Percentiles rank a stretch among this genome's conserved stretches.
phyloP scores from a whole-genome alignment of 1,140 invertebrate species.

The Thalassaphorura encarpata region DNA sequence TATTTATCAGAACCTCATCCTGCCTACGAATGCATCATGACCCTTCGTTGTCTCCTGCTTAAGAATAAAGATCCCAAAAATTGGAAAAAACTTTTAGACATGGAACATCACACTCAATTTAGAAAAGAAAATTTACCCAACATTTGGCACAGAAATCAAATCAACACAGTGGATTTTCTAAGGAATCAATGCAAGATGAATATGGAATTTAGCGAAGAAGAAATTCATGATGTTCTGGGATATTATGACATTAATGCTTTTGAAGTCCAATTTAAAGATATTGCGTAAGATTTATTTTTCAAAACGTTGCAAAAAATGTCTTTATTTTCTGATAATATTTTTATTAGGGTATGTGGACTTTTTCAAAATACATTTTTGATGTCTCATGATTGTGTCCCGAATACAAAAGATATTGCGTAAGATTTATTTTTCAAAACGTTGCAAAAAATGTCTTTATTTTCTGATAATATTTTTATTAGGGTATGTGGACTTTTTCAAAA shows the following conservation, averaged over 20 bases:
- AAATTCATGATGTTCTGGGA: slow-evolving; percentile 62
- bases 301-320: too few species aligned
- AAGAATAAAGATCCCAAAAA: slow-evolving; percentile 3
- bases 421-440: too few species aligned
- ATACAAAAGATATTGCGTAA: too few species aligned
- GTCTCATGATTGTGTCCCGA: slow-evolving; percentile 70
- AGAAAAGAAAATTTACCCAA: slow-evolving; percentile 39
- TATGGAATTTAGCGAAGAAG: slow-evolving; percentile 46
- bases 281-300: too few species aligned
- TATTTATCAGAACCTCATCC: slow-evolving; percentile 23
- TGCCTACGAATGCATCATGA: slow-evolving; percentile 50
- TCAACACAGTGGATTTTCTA: slow-evolving; percentile 42
- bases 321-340: too few species aligned
- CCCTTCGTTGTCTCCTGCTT: slow-evolving; percentile 9
- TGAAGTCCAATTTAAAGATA: slow-evolving; percentile 52
- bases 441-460: too few species aligned
- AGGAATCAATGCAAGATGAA: slow-evolving; percentile 8
- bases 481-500: slow-evolving; percentile 63
- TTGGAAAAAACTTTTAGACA: slow-evolving; percentile 1
- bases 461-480: slow-evolving; percentile 37
- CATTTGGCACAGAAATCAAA: slow-evolving; percentile 59
- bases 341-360: slow-evolving; percentile 52
- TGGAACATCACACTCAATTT: slow-evolving; percentile 24
- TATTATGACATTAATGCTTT: slow-evolving; percentile 57
- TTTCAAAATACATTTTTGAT: slow-evolving; percentile 62